These are phyloP conservation scores for Xenopus petersii DNA, from an alignment of 2,797 vertebrate genomes.

Conservation along the genomic window DNA sequence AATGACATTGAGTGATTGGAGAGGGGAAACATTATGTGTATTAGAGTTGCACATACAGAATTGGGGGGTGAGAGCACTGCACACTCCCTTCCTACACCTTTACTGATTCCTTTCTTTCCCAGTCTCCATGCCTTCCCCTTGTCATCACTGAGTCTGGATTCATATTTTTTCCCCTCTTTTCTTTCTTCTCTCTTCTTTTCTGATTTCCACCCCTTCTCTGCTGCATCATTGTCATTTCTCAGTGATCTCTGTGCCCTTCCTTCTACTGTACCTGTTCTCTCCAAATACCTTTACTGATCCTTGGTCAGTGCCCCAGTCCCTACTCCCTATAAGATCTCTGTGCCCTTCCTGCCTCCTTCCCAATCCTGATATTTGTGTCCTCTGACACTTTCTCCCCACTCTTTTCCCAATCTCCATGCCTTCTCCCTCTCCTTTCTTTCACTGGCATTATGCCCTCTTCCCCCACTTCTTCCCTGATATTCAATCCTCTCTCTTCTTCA, in stretches of 20 bases:
- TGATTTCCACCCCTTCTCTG: background rate
- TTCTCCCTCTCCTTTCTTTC: background rate
- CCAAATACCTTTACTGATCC: background rate
- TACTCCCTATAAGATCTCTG: too few relatives aligned
- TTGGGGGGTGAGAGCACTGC: too few relatives aligned
- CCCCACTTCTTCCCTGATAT: background rate
- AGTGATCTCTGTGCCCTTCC: too few relatives aligned
- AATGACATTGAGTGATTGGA: background rate
- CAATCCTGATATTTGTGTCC: background rate
- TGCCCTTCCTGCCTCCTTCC: background rate
- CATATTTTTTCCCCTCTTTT: background rate
- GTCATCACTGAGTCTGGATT: background rate
- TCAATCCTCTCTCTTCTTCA: background rate
- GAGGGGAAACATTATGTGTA: background rate
- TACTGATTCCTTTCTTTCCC: background rate
- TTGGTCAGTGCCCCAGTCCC: background rate
- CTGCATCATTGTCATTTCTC: background rate
- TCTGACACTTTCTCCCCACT: background rate
- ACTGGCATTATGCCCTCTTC: background rate
- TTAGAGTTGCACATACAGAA: background rate
- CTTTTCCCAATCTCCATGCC: background rate
- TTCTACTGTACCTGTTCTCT: background rate
- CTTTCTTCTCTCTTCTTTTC: background rate
- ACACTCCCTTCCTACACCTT: background rate
- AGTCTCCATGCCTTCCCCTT: background rate